A percentile compares a stretch with the other conserved stretches of the same genome.
Evolutionary conservation across 2,888 invertebrate genomes (phyloP).

Genomic region (Incurvaria masculella): DNA sequence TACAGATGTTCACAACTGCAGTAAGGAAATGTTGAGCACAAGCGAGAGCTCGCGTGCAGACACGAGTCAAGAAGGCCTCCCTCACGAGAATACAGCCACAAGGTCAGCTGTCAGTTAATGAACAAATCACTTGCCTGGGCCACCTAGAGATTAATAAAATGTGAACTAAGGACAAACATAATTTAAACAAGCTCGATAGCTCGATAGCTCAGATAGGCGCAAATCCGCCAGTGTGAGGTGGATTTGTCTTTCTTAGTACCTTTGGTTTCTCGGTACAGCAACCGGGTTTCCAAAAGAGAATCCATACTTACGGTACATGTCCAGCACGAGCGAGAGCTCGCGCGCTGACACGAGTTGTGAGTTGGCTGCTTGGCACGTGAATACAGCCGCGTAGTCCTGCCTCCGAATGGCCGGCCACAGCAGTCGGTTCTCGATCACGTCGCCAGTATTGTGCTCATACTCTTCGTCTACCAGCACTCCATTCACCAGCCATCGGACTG

Average conservation of each 20-base stretch:
- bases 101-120: conserved; percentile 77
- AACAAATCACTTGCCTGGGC: conserved; percentile 83
- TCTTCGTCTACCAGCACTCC: conserved; percentile 77
- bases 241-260: no score
- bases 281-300: background rate
- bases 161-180: no score
- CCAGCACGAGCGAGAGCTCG: conserved; percentile 71
- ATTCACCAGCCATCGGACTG: conserved; percentile 80
- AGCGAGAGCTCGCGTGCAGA: conserved; percentile 75
- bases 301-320: conserved; percentile 78
- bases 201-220: no score
- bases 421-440: conserved; percentile 81
- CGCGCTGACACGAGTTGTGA: conserved; percentile 78
- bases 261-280: background rate
- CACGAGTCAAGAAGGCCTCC: conserved; percentile 78
- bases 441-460: conserved; percentile 80
- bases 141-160: no score
- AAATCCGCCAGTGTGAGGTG: no score
- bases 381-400: conserved; percentile 79
- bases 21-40: conserved; percentile 73
- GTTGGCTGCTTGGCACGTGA: conserved; percentile 86
- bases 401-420: conserved; percentile 72
- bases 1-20: no score
- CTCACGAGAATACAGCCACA: conserved; percentile 84
- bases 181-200: no score